Percentiles rank a stretch among this genome's conserved stretches.
Conservation (phyloP, 2,888 invertebrate genomes). For the Oeneis ivallda region DNA sequence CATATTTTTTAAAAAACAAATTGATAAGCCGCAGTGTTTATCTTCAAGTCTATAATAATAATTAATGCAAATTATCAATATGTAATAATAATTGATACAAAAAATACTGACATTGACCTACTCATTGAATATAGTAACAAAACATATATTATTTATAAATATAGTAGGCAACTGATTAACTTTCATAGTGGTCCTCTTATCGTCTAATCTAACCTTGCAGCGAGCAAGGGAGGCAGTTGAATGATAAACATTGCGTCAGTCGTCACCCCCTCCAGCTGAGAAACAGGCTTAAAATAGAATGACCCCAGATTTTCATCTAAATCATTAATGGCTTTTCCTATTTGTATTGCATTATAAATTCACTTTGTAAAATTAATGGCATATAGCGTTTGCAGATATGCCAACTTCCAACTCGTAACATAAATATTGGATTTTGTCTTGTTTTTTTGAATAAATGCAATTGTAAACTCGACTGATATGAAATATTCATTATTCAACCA, state of each 20-base stretch:
- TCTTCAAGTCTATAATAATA: no score
- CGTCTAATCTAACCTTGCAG: constrained; percentile 37
- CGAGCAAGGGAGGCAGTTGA: constrained; percentile 19
- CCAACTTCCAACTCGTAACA: no score
- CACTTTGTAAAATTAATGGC: background rate
- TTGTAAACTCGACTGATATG: no score
- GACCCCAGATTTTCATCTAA: constrained; percentile 23
- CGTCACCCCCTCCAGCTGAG: constrained; percentile 35
- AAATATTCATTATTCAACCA: no score
- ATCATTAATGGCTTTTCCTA: constrained; percentile 21
- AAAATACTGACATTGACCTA: no score
- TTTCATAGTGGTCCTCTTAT: constrained; percentile 36
- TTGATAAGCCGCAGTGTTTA: no score
- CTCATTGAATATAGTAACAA: no score
- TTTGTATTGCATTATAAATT: background rate
- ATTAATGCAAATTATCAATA: no score
- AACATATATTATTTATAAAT: background rate
- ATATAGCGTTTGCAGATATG: background rate
- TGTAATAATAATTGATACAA: no score
- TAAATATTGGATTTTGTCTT: no score
- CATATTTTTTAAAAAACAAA: no score
- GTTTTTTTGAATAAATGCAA: no score
- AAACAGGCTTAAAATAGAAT: constrained; percentile 33
- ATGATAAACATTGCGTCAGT: constrained; percentile 42
- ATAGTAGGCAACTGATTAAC: background rate